Base-by-base conservation (phyloP, 2,888 invertebrate genomes). In the Cephus nigrinus region DNA sequence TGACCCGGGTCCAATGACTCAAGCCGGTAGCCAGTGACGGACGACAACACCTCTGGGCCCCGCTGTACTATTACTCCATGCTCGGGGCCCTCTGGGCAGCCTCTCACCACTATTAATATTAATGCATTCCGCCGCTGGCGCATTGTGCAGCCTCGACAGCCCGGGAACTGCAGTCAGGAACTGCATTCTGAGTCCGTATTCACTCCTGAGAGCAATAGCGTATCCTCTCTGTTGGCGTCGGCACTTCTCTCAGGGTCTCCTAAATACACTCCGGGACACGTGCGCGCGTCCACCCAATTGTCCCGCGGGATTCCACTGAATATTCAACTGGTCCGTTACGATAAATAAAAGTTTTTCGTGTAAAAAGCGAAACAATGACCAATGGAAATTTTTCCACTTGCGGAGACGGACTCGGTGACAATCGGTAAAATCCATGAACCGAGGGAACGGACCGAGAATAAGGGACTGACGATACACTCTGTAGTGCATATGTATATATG, bases 81-180 rank as follows among this genome's bases (percentile, higher is more conserved):
- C 23, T 12, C 71, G 71, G 31, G 71, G 71, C 15, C 71, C 71
- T 69, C 31, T 40, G 15, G 40, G 23, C 40, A 40, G 31, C 15
- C 71, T 82, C 73, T 40, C 40, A 40, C 80, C 83, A 84, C 83
- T 87, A 88, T 88, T 87, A 88, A 88, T 88, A 88, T 88, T 88
- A 88, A 88, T 88, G 86, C 88, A 87, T 88, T 88, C 88, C 87
- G 80, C 78, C 78, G 83, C 84, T 82, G 84, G 81, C 82, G 86
- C 86, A 88, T 88, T 88, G 87, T 88, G 80, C 86, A 82, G 80
- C 82, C 83, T 82, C 83, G 81, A 81, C 82, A 75, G 74, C 80
- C 80, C 76, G 78, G 75, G 75, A 77, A 73, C 74, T 77, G 73
- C 77, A 75, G 69, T 73, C 73, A 40, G 40, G 40, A 40, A 40